These are phyloP conservation scores for Engystomops pustulosus DNA, from an alignment of 2,113 vertebrate species.

Conservation along the genomic window DNA sequence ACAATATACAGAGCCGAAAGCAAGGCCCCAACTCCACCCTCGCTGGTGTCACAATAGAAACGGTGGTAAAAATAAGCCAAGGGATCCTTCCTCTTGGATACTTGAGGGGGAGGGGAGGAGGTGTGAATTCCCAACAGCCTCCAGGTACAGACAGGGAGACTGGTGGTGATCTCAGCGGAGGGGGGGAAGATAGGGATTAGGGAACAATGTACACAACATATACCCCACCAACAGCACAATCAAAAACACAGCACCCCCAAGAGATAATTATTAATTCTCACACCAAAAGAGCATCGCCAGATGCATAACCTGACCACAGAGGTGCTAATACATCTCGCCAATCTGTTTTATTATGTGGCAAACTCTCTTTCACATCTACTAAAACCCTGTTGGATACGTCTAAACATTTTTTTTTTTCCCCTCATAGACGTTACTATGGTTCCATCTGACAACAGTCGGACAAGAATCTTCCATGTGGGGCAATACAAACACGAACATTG, in stretches of 20 bases:
- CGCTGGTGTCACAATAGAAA: constrained; percentile 70
- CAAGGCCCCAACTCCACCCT: constrained; percentile 55
- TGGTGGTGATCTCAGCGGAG: not conserved
- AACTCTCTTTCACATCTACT: not conserved
- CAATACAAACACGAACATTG: not conserved
- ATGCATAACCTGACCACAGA: not conserved
- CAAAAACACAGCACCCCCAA: too few relatives aligned
- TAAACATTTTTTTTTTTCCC: not conserved
- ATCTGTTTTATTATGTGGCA: not conserved
- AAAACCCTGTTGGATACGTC: not conserved
- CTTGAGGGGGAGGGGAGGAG: constrained; percentile 21
- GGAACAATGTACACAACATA: not conserved
- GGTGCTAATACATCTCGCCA: not conserved
- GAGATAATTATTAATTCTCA: not conserved
- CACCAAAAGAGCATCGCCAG: not conserved
- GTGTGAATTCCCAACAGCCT: constrained; percentile 57
- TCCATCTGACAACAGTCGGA: not conserved
- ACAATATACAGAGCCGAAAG: not conserved
- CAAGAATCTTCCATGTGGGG: not conserved
- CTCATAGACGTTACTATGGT: not conserved
- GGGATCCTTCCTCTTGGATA: constrained; percentile 71
- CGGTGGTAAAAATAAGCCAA: constrained; percentile 80
- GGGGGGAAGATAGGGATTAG: constrained; percentile 12
- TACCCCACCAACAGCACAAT: not conserved
- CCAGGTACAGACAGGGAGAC: constrained; percentile 60